Conservation (phyloP, 2,113 vertebrate genomes). For the Podarcis muralis region DNA sequence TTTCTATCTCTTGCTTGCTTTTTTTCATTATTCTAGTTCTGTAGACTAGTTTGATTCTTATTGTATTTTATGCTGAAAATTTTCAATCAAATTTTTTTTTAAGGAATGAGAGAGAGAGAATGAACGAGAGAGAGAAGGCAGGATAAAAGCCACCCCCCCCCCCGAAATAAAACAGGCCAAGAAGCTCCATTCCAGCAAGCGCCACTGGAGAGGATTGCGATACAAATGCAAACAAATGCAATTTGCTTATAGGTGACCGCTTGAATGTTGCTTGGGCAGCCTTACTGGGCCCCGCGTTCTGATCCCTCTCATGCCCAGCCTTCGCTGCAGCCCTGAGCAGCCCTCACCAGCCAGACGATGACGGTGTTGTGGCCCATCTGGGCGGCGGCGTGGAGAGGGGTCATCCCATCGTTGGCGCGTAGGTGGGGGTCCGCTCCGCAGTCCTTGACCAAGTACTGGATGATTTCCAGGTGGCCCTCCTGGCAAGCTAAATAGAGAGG, state of each 20-base stretch:
- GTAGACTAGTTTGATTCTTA: no score
- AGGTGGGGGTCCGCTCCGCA: slow-evolving; percentile 87
- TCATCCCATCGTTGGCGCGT: slow-evolving; percentile 93
- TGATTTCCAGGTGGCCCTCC: slow-evolving; percentile 95
- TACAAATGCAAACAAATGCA: neutral
- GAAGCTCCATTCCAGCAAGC: no score
- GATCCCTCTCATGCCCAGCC: neutral
- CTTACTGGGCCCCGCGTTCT: neutral
- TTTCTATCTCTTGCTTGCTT: no score
- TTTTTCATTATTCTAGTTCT: no score
- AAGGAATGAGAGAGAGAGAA: no score
- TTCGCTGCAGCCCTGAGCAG: neutral
- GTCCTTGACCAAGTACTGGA: slow-evolving; percentile 94
- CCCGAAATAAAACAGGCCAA: no score
- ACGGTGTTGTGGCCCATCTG: slow-evolving; percentile 97
- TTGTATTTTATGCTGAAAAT: no score
- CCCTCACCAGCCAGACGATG: slow-evolving; percentile 95
- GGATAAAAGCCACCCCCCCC: no score
- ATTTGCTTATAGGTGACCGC: neutral
- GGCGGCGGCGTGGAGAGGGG: slow-evolving; percentile 91
- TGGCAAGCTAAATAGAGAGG: slow-evolving; percentile 98
- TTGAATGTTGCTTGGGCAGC: neutral
- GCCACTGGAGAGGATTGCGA: neutral
- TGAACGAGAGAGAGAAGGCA: no score
- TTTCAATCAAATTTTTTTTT: no score